These are phyloP conservation scores for Astyanax mexicanus DNA, from an alignment of 2,797 vertebrate genomes.

Conservation along the genomic window DNA sequence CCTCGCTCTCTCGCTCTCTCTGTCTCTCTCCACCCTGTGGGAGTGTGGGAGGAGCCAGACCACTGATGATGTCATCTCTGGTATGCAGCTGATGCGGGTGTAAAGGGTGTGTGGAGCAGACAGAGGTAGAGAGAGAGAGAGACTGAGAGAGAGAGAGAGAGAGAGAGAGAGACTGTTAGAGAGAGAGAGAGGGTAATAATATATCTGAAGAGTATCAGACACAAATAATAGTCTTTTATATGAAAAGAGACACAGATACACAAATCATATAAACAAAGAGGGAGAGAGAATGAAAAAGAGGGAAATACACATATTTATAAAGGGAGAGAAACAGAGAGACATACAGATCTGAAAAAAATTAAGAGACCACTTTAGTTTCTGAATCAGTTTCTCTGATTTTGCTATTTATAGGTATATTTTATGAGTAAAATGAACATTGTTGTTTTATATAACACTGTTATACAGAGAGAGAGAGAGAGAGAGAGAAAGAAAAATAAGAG, in stretches of 20 bases:
- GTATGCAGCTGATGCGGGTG: constrained; percentile 80
- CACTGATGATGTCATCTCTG: constrained; percentile 79
- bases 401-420: too few species aligned
- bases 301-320: not conserved
- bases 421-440: too few species aligned
- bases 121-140: constrained; percentile 58
- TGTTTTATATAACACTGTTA: too few species aligned
- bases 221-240: too few species aligned
- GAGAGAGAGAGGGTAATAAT: not conserved
- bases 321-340: not conserved
- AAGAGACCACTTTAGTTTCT: too few species aligned
- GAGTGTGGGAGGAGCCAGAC: constrained; percentile 74
- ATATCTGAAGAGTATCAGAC: not conserved
- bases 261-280: constrained; percentile 63
- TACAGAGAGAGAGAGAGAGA: not conserved
- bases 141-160: constrained; percentile 55
- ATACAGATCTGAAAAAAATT: too few species aligned
- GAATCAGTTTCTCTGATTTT: too few species aligned
- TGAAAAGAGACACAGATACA: constrained; percentile 45
- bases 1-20: constrained; percentile 62
- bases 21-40: constrained; percentile 75
- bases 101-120: constrained; percentile 54
- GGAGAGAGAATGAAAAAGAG: constrained; percentile 17
- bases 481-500: not conserved
- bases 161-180: constrained; percentile 30